Evolutionary conservation across 2,797 vertebrate genomes (phyloP).

Genomic region (Urocyon cinereoargenteus): DNA sequence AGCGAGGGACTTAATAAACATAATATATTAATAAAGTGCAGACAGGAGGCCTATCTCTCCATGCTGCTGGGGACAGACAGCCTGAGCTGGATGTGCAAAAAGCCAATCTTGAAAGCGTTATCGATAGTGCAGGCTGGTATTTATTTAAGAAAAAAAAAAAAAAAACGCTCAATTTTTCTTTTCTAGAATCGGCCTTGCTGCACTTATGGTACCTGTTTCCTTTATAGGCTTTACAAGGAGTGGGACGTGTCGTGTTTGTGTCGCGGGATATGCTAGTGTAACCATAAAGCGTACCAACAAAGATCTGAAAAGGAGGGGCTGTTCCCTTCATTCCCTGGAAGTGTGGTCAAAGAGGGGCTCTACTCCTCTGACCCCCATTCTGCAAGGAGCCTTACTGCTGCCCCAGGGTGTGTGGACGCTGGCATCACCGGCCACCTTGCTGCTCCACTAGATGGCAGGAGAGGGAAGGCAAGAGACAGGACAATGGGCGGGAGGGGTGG

Average conservation of each 20-base stretch:
- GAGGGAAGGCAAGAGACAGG: background rate
- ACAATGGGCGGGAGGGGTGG: rapidly evolving
- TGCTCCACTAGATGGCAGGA: background rate
- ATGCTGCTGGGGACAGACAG: rapidly evolving
- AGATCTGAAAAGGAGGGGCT: background rate
- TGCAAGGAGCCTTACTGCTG: background rate
- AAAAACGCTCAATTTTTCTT: background rate
- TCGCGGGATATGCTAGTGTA: rapidly evolving
- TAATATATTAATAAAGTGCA: rapidly evolving
- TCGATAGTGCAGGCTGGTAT: background rate
- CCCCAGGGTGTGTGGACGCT: rapidly evolving
- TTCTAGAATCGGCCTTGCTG: background rate
- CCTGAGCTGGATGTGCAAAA: rapidly evolving
- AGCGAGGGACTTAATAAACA: rapidly evolving
- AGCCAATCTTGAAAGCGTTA: background rate
- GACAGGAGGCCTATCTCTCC: rapidly evolving
- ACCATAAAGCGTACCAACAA: rapidly evolving
- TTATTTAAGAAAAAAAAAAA: background rate
- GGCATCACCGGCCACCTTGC: background rate
- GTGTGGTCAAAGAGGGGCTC: background rate
- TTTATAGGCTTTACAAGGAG: too few species aligned
- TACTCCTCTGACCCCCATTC: rapidly evolving
- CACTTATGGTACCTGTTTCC: background rate
- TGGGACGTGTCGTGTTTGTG: rapidly evolving
- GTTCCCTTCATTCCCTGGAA: background rate